Percentiles rank a stretch among this genome's conserved stretches.
phyloP scores from a whole-genome alignment of 2,113 vertebrate genomes.

The Rhinopomastus cyanomelas region DNA sequence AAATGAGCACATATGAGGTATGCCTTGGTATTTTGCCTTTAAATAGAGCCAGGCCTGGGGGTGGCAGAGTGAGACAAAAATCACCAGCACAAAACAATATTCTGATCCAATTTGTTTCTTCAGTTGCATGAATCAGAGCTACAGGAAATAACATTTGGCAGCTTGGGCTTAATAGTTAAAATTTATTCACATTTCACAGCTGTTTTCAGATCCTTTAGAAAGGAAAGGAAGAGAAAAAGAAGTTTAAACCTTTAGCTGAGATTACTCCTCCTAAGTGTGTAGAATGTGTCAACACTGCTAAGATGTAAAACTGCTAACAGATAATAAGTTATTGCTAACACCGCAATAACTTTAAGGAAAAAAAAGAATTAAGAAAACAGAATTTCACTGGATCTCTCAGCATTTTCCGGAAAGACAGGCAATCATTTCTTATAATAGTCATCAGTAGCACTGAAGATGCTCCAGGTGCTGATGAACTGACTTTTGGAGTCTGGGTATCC shows the following conservation, averaged over 20 bases:
- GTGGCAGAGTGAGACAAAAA: constrained; percentile 9
- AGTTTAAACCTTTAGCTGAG: neutral
- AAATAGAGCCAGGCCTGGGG: neutral
- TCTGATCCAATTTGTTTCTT: neutral
- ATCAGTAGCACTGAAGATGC: neutral
- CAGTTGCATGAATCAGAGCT: constrained; percentile 13
- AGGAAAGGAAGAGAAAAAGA: neutral
- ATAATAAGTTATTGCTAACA: neutral
- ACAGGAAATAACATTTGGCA: constrained; percentile 20
- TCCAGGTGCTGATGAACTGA: neutral
- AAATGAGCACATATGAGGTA: neutral
- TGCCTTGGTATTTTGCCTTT: neutral
- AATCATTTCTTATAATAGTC: neutral
- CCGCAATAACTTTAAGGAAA: neutral
- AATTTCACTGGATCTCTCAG: neutral
- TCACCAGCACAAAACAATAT: neutral
- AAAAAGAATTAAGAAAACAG: too few relatives aligned
- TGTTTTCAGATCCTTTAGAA: neutral
- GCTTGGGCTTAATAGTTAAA: constrained; percentile 1
- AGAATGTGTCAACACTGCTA: neutral
- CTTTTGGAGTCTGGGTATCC: neutral
- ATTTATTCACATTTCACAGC: constrained; percentile 25
- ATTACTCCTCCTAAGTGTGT: neutral
- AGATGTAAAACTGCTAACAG: neutral
- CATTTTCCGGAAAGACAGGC: neutral